Percentiles rank a stretch among this genome's conserved stretches.
phyloP scores from a whole-genome alignment of 2,888 invertebrate species.

The Amphiduros pacificus region DNA sequence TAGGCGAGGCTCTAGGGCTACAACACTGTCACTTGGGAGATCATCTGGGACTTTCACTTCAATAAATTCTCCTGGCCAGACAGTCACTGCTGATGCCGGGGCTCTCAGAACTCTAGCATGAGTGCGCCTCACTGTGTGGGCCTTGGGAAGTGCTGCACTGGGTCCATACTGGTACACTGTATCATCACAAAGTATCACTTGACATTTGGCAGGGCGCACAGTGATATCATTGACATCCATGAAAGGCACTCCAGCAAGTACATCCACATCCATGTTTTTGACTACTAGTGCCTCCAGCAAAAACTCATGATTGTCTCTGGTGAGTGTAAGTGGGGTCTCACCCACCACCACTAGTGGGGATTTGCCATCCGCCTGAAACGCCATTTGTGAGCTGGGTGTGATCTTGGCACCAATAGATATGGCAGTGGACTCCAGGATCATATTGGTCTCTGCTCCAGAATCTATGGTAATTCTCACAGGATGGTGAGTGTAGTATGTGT shows the following conservation, averaged over 20 bases:
- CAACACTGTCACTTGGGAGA: not conserved
- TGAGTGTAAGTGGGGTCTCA: not conserved
- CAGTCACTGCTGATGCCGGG: not conserved
- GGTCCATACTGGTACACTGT: no score
- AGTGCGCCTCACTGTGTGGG: no score
- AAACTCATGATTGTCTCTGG: not conserved
- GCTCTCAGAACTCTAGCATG: not conserved
- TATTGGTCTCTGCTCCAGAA: constrained; percentile 26
- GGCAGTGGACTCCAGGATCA: constrained; percentile 27
- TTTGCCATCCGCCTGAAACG: constrained; percentile 28
- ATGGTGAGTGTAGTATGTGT: constrained; percentile 24
- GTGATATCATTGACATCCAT: constrained; percentile 32
- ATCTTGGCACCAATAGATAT: constrained; percentile 20
- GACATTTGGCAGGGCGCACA: constrained; percentile 25
- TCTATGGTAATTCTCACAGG: constrained; percentile 26
- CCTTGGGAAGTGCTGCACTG: no score
- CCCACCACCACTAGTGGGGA: not conserved
- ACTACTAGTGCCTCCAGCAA: constrained; percentile 21
- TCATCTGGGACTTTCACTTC: not conserved
- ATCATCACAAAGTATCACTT: constrained; percentile 7
- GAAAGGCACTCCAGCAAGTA: constrained; percentile 30
- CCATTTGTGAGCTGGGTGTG: constrained; percentile 23
- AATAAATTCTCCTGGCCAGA: not conserved
- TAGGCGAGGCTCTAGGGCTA: not conserved
- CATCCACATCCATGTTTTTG: constrained; percentile 27